Conservation (phyloP, 2,113 vertebrate genomes). For the Garra rufa region DNA sequence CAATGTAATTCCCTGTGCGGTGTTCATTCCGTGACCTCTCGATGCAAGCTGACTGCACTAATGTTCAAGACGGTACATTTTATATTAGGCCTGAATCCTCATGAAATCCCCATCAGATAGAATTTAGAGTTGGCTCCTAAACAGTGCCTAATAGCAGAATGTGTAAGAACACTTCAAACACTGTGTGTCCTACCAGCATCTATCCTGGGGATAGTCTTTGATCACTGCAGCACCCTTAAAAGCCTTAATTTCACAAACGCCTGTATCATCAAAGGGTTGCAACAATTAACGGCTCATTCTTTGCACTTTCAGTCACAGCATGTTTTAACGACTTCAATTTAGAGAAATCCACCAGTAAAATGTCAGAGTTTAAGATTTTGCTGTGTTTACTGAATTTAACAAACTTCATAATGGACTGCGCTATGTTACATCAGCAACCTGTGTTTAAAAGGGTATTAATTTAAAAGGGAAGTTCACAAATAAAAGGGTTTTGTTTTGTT, state of each 20-base stretch:
- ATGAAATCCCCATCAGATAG: conserved; percentile 39
- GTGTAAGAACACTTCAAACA: conserved; percentile 45
- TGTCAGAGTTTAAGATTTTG: not conserved
- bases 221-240: conserved; percentile 35
- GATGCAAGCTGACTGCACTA: conserved; percentile 20
- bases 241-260: conserved; percentile 25
- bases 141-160: conserved; percentile 39
- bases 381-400: conserved; percentile 16
- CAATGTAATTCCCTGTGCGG: conserved; percentile 35
- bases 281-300: conserved; percentile 7
- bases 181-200: conserved; percentile 27
- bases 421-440: not conserved
- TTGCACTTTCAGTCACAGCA: not conserved
- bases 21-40: conserved; percentile 33
- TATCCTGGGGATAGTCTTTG: conserved; percentile 43
- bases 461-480: too few relatives aligned
- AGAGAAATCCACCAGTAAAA: not conserved
- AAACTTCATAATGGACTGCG: conserved; percentile 1
- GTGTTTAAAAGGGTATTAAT: too few relatives aligned
- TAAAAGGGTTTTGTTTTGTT: not conserved
- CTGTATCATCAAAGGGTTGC: conserved; percentile 39
- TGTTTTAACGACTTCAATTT: conserved; percentile 17
- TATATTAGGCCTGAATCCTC: conserved; percentile 31
- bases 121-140: conserved; percentile 31
- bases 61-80: conserved; percentile 36